A percentile compares a stretch with the other conserved stretches of the same genome.
phyloP scores from a whole-genome alignment of 2,113 vertebrate species.

The Sebastes schlegelii region DNA sequence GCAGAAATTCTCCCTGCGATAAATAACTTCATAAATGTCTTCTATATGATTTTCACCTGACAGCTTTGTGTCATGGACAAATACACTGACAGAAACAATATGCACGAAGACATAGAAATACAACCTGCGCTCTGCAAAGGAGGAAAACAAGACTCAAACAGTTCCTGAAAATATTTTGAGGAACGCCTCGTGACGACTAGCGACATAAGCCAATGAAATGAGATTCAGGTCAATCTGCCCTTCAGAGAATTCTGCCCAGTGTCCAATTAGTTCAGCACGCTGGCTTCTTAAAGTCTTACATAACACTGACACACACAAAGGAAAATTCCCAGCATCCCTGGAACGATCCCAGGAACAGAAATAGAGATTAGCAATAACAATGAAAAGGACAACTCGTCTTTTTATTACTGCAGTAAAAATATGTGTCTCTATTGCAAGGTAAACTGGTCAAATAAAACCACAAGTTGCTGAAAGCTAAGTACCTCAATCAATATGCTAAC shows the following conservation, averaged over 20 bases:
- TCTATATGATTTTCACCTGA: not conserved
- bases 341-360: not conserved
- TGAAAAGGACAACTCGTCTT: not conserved
- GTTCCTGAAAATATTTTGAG: slow-evolving; percentile 31
- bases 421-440: not conserved
- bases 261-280: slow-evolving; percentile 57
- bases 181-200: slow-evolving; percentile 31
- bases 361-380: not conserved
- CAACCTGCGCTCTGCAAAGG: not conserved
- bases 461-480: not conserved
- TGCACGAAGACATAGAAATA: not conserved
- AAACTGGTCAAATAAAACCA: not conserved
- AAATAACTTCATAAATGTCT: not conserved
- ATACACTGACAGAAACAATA: not conserved
- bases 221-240: slow-evolving; percentile 73
- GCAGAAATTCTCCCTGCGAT: not conserved
- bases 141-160: not conserved
- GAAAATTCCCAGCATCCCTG: slow-evolving; percentile 5
- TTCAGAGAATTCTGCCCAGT: slow-evolving; percentile 42
- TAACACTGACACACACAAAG: slow-evolving; percentile 46
- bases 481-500: not conserved
- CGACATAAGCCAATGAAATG: slow-evolving; percentile 35
- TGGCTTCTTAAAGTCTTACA: slow-evolving; percentile 62
- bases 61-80: not conserved
- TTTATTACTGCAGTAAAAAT: not conserved